Conservation (phyloP, 2,888 invertebrate genomes). For the Agrypnus murinus region DNA sequence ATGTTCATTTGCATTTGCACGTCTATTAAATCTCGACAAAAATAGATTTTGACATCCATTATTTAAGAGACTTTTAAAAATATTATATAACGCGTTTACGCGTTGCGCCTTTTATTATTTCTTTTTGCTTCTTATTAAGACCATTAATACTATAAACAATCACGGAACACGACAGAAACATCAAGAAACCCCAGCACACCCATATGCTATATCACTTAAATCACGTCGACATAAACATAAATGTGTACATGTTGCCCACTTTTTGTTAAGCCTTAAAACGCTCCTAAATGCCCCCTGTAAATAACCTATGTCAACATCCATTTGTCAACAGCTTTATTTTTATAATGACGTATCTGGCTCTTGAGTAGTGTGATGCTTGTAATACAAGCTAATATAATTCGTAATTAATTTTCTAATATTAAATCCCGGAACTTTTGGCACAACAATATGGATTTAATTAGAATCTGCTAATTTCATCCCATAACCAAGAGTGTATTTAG, state of each 20-base stretch:
- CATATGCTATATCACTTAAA: constrained; percentile 27
- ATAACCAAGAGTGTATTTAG: too few relatives aligned
- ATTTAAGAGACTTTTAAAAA: not conserved
- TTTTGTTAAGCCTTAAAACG: not conserved
- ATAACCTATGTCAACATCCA: constrained; percentile 32
- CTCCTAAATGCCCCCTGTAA: constrained; percentile 24
- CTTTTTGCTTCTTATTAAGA: not conserved
- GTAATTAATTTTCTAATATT: constrained; percentile 9
- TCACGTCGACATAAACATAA: constrained; percentile 14
- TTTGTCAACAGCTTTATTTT: constrained; percentile 32
- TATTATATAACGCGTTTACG: not conserved
- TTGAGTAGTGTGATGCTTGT: not conserved
- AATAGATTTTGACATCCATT: not conserved
- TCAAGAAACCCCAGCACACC: constrained; percentile 24
- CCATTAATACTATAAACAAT: constrained; percentile 12
- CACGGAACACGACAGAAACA: constrained; percentile 29
- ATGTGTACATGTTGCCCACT: not conserved
- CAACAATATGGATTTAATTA: not conserved
- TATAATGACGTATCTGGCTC: constrained; percentile 8
- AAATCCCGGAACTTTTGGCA: not conserved
- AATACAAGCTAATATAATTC: not conserved
- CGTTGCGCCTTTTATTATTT: not conserved
- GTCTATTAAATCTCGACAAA: not conserved
- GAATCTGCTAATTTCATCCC: too few relatives aligned
- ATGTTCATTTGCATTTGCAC: constrained; percentile 12